Conservation (phyloP, 2,113 vertebrate genomes). For the Seriola quinqueradiata region DNA sequence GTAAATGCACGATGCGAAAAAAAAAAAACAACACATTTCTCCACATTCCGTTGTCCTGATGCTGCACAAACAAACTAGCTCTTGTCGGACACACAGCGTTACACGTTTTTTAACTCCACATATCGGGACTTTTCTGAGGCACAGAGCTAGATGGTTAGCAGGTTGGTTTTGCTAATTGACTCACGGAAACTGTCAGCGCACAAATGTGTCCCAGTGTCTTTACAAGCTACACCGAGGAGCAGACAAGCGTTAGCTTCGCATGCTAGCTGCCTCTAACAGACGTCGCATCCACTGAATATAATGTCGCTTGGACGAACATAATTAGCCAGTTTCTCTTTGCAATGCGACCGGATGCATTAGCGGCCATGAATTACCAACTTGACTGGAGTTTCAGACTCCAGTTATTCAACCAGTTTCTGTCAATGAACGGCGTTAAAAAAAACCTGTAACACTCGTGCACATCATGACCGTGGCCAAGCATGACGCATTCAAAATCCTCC, state of each 20-base stretch:
- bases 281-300: not conserved
- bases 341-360: not conserved
- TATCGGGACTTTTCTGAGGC: conserved; percentile 19
- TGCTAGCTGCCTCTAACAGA: conserved; percentile 43
- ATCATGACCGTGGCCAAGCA: not conserved
- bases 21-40: not conserved
- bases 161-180: conserved; percentile 10
- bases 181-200: conserved; percentile 32
- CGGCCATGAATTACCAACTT: conserved; percentile 19
- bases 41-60: conserved; percentile 39
- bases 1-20: not conserved
- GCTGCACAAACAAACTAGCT: conserved; percentile 21
- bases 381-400: conserved; percentile 15
- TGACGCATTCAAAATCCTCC: conserved; percentile 42
- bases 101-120: conserved; percentile 5
- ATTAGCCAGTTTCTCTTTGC: not conserved
- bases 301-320: not conserved
- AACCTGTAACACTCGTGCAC: conserved; percentile 21
- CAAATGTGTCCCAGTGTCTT: not conserved
- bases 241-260: conserved; percentile 36
- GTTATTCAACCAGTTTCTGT: not conserved
- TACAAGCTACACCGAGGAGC: not conserved
- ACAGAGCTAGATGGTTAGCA: not conserved
- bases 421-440: conserved; percentile 6
- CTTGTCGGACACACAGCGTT: not conserved